Evolutionary conservation across 1,140 invertebrate genomes (phyloP), one percentile per base, ranked within the genome.

Genomic region (Bilobella aurantiaca): DNA sequence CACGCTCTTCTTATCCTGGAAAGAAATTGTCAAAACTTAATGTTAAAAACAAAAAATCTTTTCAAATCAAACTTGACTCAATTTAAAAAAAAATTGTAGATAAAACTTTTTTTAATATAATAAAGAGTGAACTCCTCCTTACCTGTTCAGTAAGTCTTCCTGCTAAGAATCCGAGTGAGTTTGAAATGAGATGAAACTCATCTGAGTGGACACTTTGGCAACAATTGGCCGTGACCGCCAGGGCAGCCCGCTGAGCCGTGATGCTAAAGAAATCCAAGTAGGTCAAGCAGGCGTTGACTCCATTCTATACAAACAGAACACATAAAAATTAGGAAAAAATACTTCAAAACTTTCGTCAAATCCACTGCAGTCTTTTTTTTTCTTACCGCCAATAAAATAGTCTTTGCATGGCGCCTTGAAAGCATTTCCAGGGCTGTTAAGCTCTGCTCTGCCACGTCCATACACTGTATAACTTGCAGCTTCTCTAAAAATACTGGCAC

Each of bases 211-310:
- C 81, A 80, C 94, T 96, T 75, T 95, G 88, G 76, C 93, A 97
- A 80, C 94, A 97, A 77, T 98, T 97, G 34, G 96, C 93, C 0
- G 94, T 95, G 60, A 98, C 91, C 2, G 91, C 90, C 21, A 98
- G 81, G 0, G 96, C 94, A 49, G 93, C 90, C 23, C 94, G 84
- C 79, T 98, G 95, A 14, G 95, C 94, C 73, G 90, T 91, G 66
- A 96, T 96, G 31, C 93, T 95, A 79, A 98, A 98, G 81, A 98
- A 98, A 76, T 98, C 96, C 72, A 98, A 82, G 76, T 93, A 98
- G 75, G 89, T 97, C 49, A 98, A 82, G 76, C 94, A 98, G 3
- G 94, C 91, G 23, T 90, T 87, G 1, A 98, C 93, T 27, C 94
- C 95, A 73, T 90, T 84, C 90, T 93, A 77, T 65, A 81, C 81